phyloP scores from a whole-genome alignment of 1,140 invertebrate genomes.

The Caenorhabditis elegans region WBcel235 BX284604.4:10234001-10234500 shows the following conservation, averaged over 20 bases:
- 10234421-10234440: slow-evolving; percentile 50
- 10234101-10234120: slow-evolving; percentile 39
- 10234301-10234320: slow-evolving; percentile 46
- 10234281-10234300: slow-evolving; percentile 37
- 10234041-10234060: not conserved
- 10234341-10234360: slow-evolving; percentile 66
- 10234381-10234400: slow-evolving; percentile 64
- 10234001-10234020: not conserved
- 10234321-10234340: slow-evolving; percentile 64
- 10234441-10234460: slow-evolving; percentile 62
- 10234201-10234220: not conserved
- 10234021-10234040: not conserved
- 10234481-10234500: slow-evolving; percentile 67
- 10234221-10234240: slow-evolving; percentile 48
- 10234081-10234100: slow-evolving; percentile 32
- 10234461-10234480: slow-evolving; percentile 67
- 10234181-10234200: too few relatives aligned
- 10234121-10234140: slow-evolving; percentile 44
- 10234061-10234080: slow-evolving; percentile 38
- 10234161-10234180: too few relatives aligned
- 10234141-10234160: too few relatives aligned
- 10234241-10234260: slow-evolving; percentile 39
- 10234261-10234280: slow-evolving; percentile 38
- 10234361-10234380: slow-evolving; percentile 66
- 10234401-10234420: slow-evolving; percentile 64